phyloP scores from a whole-genome alignment of 2,888 invertebrate species.

The Apamea epomidion region DNA sequence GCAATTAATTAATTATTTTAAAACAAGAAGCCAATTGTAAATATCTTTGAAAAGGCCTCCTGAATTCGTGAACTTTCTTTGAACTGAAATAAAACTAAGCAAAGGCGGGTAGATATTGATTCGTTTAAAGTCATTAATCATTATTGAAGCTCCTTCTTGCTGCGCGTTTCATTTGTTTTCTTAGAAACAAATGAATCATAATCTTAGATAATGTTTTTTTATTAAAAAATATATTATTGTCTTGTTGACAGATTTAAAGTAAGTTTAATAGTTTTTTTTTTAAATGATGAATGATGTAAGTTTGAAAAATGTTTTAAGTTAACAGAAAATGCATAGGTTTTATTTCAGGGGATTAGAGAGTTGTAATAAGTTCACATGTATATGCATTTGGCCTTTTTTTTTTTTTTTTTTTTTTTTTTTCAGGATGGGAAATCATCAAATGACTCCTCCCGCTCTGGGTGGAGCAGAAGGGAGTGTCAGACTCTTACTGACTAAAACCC shows the following conservation, averaged over 20 bases:
- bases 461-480: no score
- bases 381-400: no score
- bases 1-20: conserved; percentile 47
- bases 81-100: conserved; percentile 34
- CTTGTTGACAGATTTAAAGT: conserved; percentile 10
- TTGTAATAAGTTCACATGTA: background rate
- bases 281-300: conserved; percentile 5
- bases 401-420: no score
- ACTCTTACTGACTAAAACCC: no score
- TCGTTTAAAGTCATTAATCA: conserved; percentile 62
- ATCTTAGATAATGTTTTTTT: conserved; percentile 11
- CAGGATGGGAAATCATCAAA: no score
- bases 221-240: background rate
- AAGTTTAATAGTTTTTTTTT: conserved; percentile 8
- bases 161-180: conserved; percentile 47
- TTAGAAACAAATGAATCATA: no score
- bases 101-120: conserved; percentile 48
- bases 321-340: background rate
- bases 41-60: conserved; percentile 39
- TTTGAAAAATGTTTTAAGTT: background rate
- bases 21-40: conserved; percentile 44
- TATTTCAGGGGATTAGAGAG: background rate
- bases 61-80: conserved; percentile 33
- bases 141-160: conserved; percentile 35
- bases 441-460: no score